A percentile compares a stretch with the other conserved stretches of the same genome.
These are phyloP conservation scores for Eublepharis macularius DNA, from an alignment of 2,113 vertebrate genomes.

Conservation along the genomic window DNA sequence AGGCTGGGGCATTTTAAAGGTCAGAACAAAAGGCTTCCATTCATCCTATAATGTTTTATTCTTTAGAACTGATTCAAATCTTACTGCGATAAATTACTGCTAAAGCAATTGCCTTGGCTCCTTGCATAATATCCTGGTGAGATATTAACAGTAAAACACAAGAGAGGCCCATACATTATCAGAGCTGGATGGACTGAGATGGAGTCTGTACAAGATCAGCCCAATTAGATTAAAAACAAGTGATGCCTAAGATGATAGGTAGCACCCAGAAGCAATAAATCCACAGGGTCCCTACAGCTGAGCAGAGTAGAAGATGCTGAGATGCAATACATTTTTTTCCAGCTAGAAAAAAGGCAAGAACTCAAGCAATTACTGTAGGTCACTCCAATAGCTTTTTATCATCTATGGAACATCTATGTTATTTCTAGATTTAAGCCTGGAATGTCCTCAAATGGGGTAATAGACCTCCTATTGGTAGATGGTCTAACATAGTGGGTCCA, in stretches of 20 bases:
- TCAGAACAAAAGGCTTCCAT: background rate
- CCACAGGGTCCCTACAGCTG: background rate
- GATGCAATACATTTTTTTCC: background rate
- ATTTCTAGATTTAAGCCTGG: background rate
- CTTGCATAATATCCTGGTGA: background rate
- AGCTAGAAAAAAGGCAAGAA: background rate
- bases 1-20: background rate
- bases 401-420: background rate
- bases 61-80: background rate
- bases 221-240: background rate
- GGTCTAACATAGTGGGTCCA: too few species aligned
- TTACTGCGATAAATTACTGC: background rate
- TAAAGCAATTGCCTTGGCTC: background rate
- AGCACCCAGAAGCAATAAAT: background rate
- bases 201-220: background rate
- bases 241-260: background rate
- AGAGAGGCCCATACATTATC: background rate
- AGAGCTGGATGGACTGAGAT: background rate
- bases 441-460: background rate
- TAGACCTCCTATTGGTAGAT: too few species aligned
- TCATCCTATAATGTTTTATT: background rate
- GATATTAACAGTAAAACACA: background rate
- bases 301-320: rapidly evolving
- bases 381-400: background rate
- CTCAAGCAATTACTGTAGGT: background rate